These are phyloP conservation scores for Butorides virescens DNA, from an alignment of 2,113 vertebrate genomes.

Conservation along the genomic window DNA sequence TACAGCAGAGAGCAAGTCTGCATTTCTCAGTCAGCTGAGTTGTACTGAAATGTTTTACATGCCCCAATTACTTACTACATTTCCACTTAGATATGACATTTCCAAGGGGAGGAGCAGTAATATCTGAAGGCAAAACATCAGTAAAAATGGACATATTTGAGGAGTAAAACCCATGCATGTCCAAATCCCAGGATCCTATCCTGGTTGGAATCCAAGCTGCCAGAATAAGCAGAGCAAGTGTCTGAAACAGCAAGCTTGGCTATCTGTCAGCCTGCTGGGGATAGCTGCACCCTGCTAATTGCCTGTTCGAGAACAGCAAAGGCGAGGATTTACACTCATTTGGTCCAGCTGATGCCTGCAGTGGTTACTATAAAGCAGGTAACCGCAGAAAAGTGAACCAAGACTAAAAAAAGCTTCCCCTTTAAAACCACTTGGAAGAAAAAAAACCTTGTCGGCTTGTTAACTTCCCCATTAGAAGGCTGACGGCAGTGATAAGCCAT, in stretches of 20 bases:
- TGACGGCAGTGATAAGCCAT: slow-evolving; percentile 7
- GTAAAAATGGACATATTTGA: not conserved
- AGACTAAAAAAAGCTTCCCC: not conserved
- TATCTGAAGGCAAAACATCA: slow-evolving; percentile 10
- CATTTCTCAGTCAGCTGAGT: slow-evolving; percentile 41
- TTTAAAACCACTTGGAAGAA: not conserved
- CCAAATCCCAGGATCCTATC: not conserved
- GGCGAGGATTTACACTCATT: not conserved
- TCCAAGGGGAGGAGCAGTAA: slow-evolving; percentile 13
- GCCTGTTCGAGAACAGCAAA: fast-evolving
- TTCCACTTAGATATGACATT: slow-evolving; percentile 27
- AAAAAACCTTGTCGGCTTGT: not conserved
- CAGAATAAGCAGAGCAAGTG: not conserved
- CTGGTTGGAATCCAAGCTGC: slow-evolving; percentile 5
- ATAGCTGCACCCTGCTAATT: not conserved
- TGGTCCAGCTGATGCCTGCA: not conserved
- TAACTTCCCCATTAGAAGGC: not conserved
- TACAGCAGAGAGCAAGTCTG: not conserved
- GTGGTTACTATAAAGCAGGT: not conserved
- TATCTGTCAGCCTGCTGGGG: not conserved
- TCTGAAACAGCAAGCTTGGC: not conserved
- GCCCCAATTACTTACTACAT: slow-evolving; percentile 55
- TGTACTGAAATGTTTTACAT: slow-evolving; percentile 54
- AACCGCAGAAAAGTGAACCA: not conserved
- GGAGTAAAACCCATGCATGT: not conserved